These are phyloP conservation scores for Dynastes hyllus DNA, from an alignment of 2,888 invertebrate genomes.

Conservation along the genomic window DNA sequence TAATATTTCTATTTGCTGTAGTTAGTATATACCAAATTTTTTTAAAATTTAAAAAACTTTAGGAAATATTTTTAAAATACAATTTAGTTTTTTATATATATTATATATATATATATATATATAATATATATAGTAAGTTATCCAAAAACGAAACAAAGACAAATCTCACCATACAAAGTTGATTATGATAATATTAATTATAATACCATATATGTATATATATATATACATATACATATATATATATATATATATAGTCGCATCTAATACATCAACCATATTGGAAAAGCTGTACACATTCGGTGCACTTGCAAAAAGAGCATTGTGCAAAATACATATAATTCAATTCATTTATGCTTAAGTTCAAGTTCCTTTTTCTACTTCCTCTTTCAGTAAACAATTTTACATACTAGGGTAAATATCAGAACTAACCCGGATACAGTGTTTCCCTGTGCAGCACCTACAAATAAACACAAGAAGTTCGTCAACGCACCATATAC, in stretches of 20 bases:
- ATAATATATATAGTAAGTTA: not conserved
- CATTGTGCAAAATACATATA: constrained; percentile 30
- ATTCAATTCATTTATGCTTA: not conserved
- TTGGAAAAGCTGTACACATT: constrained; percentile 7
- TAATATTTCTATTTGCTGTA: constrained; percentile 20
- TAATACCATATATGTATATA: no score
- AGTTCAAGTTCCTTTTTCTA: constrained; percentile 2
- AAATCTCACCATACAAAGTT: constrained; percentile 16
- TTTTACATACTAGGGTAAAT: constrained; percentile 11
- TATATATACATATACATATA: no score
- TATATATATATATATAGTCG: no score
- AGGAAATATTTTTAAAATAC: no score
- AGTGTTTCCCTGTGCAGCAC: constrained; percentile 20
- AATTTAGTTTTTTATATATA: no score
- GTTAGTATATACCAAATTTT: constrained; percentile 20
- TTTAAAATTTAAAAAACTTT: constrained; percentile 37
- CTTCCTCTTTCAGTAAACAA: constrained; percentile 15
- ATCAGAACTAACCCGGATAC: constrained; percentile 27
- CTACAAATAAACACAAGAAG: constrained; percentile 10
- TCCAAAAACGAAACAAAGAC: not conserved
- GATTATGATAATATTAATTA: not conserved
- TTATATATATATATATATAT: no score
- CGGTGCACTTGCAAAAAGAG: constrained; percentile 27
- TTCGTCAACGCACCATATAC: no score
- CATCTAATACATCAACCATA: not conserved